phyloP scores from a whole-genome alignment of 2,888 invertebrate species.

The Conistra vaccinii region DNA sequence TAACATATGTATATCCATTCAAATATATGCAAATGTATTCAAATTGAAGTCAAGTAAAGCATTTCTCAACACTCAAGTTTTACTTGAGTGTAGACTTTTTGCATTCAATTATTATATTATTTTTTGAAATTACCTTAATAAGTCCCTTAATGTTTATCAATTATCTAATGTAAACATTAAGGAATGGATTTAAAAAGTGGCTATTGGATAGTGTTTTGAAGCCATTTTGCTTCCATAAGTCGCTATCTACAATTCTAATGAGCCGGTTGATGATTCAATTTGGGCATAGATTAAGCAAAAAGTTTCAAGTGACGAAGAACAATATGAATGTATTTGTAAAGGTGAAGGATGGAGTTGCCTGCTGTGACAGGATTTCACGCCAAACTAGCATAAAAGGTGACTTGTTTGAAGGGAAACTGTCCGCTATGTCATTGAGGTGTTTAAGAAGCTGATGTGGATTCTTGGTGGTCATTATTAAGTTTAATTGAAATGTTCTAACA shows the following conservation, averaged over 20 bases:
- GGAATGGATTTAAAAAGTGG: neutral
- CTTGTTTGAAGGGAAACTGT: conserved; percentile 20
- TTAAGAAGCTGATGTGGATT: conserved; percentile 8
- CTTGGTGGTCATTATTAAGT: conserved; percentile 2
- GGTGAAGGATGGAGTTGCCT: conserved; percentile 43
- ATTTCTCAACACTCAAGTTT: no score
- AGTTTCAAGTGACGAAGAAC: conserved; percentile 30
- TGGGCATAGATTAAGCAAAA: conserved; percentile 25
- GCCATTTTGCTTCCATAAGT: neutral
- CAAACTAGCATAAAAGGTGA: conserved; percentile 20
- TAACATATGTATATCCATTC: neutral
- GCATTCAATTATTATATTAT: neutral
- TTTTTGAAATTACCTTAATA: neutral
- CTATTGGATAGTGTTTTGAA: neutral
- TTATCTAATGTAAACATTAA: no score
- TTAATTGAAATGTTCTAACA: neutral
- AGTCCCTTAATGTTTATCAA: neutral
- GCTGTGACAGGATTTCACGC: conserved; percentile 52
- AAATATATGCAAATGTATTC: neutral
- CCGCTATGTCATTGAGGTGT: conserved; percentile 9
- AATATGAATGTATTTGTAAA: conserved; percentile 41
- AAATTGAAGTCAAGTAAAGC: conserved; percentile 7
- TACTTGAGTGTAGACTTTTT: neutral
- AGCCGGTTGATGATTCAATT: conserved; percentile 45
- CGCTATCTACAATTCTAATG: conserved; percentile 7